These are phyloP conservation scores for Ridgeia piscesae DNA, from an alignment of 1,140 invertebrate species.

Conservation along the genomic window DNA sequence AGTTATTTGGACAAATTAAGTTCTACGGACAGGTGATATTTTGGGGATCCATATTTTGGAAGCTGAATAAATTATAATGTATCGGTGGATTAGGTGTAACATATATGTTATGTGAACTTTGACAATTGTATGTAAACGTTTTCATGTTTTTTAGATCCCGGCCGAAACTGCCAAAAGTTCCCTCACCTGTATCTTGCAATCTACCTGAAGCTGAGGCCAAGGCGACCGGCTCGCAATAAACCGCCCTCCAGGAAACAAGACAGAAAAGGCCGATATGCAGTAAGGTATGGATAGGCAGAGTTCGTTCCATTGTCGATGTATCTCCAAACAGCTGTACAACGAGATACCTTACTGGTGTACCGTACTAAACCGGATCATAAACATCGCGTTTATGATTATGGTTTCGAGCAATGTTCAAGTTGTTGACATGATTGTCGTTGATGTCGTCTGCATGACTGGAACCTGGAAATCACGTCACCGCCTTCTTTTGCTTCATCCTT, in stretches of 20 bases:
- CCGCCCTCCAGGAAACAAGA: background rate
- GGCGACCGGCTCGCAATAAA: background rate
- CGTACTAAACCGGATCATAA: background rate
- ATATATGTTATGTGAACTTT: too few species aligned
- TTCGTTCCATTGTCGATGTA: background rate
- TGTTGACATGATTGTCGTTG: constrained; percentile 5
- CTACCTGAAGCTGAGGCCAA: background rate
- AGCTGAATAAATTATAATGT: too few species aligned
- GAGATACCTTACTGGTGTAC: background rate
- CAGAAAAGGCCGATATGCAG: background rate
- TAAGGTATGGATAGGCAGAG: background rate
- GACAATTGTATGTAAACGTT: too few species aligned
- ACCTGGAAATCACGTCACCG: background rate
- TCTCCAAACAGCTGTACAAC: background rate
- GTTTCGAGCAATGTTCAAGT: background rate
- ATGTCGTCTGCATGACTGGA: too few species aligned
- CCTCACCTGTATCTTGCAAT: background rate
- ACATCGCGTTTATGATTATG: background rate
- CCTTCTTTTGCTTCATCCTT: background rate
- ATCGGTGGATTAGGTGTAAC: too few species aligned
- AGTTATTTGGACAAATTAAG: too few species aligned
- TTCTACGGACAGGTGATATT: too few species aligned
- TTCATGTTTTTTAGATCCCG: too few species aligned
- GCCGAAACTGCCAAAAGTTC: too few species aligned
- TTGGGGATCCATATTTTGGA: too few species aligned